phyloP scores from a whole-genome alignment of 2,797 vertebrate genomes.

The Diplodus puntazzo region DNA sequence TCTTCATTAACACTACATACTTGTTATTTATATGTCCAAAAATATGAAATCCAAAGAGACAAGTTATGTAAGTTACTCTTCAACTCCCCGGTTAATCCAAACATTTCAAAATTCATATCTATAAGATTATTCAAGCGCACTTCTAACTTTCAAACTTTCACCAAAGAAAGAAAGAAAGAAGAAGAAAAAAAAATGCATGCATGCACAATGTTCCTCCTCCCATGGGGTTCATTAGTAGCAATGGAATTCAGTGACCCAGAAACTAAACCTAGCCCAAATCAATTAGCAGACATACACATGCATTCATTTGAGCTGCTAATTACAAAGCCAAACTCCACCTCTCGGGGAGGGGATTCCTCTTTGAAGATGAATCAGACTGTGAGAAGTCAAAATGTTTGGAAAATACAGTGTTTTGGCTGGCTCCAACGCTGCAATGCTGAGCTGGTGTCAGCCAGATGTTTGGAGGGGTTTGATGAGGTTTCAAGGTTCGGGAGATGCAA shows the following conservation, averaged over 20 bases:
- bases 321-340: constrained; percentile 79
- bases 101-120: constrained; percentile 52
- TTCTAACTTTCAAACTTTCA: constrained; percentile 70
- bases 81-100: constrained; percentile 34
- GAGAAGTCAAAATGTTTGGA: constrained; percentile 63
- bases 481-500: constrained; percentile 22
- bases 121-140: constrained; percentile 63
- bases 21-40: not conserved
- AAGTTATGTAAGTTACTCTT: not conserved
- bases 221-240: constrained; percentile 85
- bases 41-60: not conserved
- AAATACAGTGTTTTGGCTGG: constrained; percentile 56
- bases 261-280: constrained; percentile 82
- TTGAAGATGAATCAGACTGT: constrained; percentile 73
- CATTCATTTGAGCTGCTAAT: constrained; percentile 78
- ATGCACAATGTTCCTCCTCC: constrained; percentile 72
- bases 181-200: constrained; percentile 43
- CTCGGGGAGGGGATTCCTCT: constrained; percentile 67
- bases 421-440: constrained; percentile 31
- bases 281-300: constrained; percentile 80
- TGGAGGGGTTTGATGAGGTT: constrained; percentile 23
- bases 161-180: constrained; percentile 55
- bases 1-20: not conserved
- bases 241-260: constrained; percentile 87
- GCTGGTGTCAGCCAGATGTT: constrained; percentile 22